Conservation (phyloP, 1,140 invertebrate species). For the Nasonia vitripennis region DNA sequence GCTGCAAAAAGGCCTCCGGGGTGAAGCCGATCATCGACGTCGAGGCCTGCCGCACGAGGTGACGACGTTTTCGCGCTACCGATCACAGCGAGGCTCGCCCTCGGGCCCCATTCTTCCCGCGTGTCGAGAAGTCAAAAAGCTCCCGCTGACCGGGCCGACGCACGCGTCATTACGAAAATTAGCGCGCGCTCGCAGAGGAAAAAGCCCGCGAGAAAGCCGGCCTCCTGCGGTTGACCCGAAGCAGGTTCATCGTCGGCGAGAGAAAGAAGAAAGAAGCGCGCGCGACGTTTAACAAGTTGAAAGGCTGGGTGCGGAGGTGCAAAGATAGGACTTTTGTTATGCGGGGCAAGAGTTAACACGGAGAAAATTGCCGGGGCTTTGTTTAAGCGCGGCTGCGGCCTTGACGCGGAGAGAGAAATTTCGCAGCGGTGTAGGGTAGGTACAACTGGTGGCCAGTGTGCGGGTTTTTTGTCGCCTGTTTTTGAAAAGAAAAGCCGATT, state of each 20-base stretch:
- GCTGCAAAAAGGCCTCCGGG: background rate
- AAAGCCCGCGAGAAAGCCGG: background rate
- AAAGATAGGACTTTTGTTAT: no score
- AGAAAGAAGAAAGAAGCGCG: background rate
- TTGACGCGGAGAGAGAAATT: background rate
- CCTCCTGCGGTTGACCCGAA: background rate
- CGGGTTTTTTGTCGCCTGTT: no score
- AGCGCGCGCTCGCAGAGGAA: background rate
- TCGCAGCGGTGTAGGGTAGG: background rate
- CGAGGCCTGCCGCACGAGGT: background rate
- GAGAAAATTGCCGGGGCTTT: conserved; percentile 1
- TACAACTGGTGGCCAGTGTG: no score
- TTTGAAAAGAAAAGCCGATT: no score
- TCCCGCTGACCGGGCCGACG: background rate
- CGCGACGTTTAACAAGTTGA: background rate
- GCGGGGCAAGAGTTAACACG: conserved; percentile 24
- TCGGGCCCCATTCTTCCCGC: no score
- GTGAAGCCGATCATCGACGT: conserved; percentile 4
- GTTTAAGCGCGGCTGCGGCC: background rate
- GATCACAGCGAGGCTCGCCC: background rate
- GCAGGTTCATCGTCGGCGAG: conserved; percentile 1
- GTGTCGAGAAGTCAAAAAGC: conserved; percentile 20
- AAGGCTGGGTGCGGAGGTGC: background rate
- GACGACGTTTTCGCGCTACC: conserved; percentile 39
- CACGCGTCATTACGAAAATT: conserved; percentile 18